Evolutionary conservation across 2,797 vertebrate genomes (phyloP), one percentile per base, ranked within the genome.

Genomic region (Pteropus rufus): DNA sequence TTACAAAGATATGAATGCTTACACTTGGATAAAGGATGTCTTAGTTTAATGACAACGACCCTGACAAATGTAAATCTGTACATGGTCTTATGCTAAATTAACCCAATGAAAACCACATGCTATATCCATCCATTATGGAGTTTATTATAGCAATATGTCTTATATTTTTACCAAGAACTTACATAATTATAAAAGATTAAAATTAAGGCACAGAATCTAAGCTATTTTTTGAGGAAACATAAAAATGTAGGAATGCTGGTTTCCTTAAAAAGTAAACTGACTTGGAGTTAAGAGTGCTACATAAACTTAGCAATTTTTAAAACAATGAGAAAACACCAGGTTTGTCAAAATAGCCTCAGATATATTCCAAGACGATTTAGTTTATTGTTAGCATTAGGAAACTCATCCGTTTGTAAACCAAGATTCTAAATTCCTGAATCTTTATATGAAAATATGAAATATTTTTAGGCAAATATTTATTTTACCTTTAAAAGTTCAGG

Each of bases 401-500:
- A 87, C 7, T 83, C 52, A 94, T 19, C 94, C 16, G 80, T 89
- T 21, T 92, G 14, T 65, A 92, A 93, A 73, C 18, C 12, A 64
- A 93, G 19, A 82, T 46, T 89, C 75, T 92, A 88, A 93, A 95
- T 69, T 67, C 44, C 44, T 85, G 24, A 73, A 4, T 12, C 92
- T 87, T 88, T 60, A 73, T 91, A 41, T 80, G 60, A 93, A 97
- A 81, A 95, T 29, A 31, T 29, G 4, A 94, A 85, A 73, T 58
- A 90, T 67, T 89, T 75, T 75, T 26, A 95, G 72, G 36, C 19
- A 95, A 96, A 96, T 65, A 93, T 69, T 67, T 86, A 5, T 56
- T 94, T 96, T 98, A 99, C 99, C 99, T 99, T 99, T 54, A 99
- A 98, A 87, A 99, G 99, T 98, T 99, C 99, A 88, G 99, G 99